phyloP scores from a whole-genome alignment of 2,797 vertebrate genomes.

The Aphelocoma californica region DNA sequence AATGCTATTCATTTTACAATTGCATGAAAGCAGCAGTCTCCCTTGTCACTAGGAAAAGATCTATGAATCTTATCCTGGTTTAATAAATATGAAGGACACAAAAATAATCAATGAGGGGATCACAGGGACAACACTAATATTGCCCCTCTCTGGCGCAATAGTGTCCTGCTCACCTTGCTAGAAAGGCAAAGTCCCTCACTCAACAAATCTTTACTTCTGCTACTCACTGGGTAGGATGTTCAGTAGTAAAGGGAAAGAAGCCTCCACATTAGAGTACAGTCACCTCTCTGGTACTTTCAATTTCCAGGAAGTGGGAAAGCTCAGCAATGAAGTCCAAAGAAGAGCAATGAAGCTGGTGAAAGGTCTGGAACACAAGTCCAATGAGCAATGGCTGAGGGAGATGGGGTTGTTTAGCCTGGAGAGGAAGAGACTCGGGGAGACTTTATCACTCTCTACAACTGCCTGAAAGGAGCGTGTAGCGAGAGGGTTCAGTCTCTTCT shows the following conservation, averaged over 20 bases:
- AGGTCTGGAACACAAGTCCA: not conserved
- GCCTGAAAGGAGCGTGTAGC: fast-evolving
- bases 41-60: not conserved
- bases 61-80: not conserved
- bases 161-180: not conserved
- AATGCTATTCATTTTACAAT: not conserved
- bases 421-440: not conserved
- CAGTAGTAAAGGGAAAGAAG: not conserved
- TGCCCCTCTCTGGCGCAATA: not conserved
- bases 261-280: not conserved
- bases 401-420: fast-evolving
- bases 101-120: fast-evolving
- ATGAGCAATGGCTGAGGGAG: fast-evolving
- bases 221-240: not conserved
- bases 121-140: not conserved
- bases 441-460: fast-evolving
- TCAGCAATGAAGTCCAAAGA: not conserved
- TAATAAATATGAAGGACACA: not conserved
- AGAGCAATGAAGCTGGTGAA: not conserved
- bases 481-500: not conserved
- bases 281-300: fast-evolving
- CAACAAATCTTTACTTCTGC: not conserved
- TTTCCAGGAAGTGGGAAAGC: not conserved
- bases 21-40: not conserved
- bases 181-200: not conserved